Conservation (phyloP, 2,113 vertebrate species). For the Desmodus rotundus region DNA sequence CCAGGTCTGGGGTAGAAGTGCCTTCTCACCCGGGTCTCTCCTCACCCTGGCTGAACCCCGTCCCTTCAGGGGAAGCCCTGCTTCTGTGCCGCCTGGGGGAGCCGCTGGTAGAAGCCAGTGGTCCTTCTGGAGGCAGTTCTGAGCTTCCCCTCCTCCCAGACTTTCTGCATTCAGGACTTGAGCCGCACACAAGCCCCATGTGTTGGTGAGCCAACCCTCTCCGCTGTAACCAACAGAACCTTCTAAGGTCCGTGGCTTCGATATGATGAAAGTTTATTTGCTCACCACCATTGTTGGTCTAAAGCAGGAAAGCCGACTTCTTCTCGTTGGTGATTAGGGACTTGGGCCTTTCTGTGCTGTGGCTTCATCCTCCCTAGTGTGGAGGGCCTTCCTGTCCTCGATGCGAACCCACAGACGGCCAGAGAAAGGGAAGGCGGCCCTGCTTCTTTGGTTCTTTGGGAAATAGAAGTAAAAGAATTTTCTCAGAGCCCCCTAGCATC, state of each 20-base stretch:
- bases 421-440: neutral
- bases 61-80: neutral
- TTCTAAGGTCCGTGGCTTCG: neutral
- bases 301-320: neutral
- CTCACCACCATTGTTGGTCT: too few species aligned
- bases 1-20: too few species aligned
- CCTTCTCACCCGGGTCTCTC: neutral
- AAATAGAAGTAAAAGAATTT: neutral
- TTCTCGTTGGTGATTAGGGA: too few species aligned
- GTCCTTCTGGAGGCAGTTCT: neutral
- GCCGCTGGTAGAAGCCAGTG: neutral
- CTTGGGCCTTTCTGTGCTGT: neutral
- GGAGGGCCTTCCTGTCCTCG: neutral
- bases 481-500: neutral
- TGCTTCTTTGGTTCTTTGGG: neutral
- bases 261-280: fast-evolving
- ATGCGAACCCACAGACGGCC: neutral
- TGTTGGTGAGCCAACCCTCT: neutral
- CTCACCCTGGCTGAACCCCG: neutral
- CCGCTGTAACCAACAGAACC: neutral
- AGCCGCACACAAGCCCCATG: too few species aligned
- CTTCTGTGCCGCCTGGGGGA: neutral
- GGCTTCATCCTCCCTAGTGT: neutral
- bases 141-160: neutral
- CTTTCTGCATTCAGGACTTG: neutral